These are phyloP conservation scores for Parauchenoglanis ngamensis DNA, from an alignment of 2,797 vertebrate genomes.

Conservation along the genomic window DNA sequence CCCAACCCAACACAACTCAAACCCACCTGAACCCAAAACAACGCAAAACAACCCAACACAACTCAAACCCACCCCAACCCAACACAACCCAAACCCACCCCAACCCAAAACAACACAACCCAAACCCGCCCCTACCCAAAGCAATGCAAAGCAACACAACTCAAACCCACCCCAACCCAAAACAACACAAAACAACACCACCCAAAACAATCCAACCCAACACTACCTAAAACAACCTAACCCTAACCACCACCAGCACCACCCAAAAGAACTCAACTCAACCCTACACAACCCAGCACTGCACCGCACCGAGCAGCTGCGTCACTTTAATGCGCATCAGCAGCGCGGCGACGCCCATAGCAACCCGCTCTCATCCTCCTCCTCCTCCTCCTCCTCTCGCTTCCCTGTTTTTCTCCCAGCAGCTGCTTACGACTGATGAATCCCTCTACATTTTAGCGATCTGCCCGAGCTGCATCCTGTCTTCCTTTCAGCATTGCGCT, in stretches of 20 bases:
- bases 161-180: no score
- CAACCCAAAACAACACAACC: no score
- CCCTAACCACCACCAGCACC: background rate
- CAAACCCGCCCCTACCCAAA: no score
- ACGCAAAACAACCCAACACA: no score
- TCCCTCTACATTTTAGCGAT: conserved; percentile 19
- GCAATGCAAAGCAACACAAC: no score
- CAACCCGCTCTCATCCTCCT: conserved; percentile 59
- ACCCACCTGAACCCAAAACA: no score
- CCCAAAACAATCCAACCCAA: background rate
- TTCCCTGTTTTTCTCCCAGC: conserved; percentile 35
- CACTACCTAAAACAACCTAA: background rate
- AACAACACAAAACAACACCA: background rate
- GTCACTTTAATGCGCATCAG: conserved; percentile 50
- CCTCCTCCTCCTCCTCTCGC: conserved; percentile 40
- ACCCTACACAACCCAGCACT: background rate
- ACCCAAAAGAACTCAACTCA: no score
- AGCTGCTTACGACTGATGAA: conserved; percentile 19
- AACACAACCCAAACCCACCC: no score
- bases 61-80: no score
- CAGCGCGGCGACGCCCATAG: conserved; percentile 70
- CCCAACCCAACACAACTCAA: no score
- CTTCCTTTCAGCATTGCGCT: background rate
- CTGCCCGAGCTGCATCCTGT: conserved; percentile 9
- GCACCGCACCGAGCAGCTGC: background rate